Evolutionary conservation across 2,888 invertebrate species (phyloP), one percentile per base, ranked within the genome.

Genomic region (Phyllotreta striolata): DNA sequence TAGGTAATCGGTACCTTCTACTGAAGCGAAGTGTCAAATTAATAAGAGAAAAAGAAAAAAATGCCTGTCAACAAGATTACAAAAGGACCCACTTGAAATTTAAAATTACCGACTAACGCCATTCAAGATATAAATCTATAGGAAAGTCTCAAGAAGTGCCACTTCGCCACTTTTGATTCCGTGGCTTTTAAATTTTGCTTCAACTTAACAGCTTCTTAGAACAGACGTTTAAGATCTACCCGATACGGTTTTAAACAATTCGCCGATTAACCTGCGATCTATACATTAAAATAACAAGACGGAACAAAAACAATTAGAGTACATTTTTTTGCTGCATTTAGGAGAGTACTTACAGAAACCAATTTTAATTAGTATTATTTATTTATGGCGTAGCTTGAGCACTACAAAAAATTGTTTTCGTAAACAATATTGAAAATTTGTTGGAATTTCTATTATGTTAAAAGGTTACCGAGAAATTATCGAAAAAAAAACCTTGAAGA

Each of bases 51-150:
- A 12, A 52, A 13, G 12, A 52, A 51, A 44, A 24, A 49, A 59
- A 13, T 34, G 37, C 14, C 40, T 54, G 56, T 41, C 52, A 56
- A 66, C 72, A 68, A 70, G 69, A 73, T 72, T 72, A 67, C 68
- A 71, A 74, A 73, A 70, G 71, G 72, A 76, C 74, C 59, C 51
- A 51, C 51, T 59, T 51, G 59, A 51, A 13, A 59, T 51, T 74
- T 68, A 72, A 75, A 74, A 74, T 73, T 66, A 70, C 72, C 71
- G 63, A 12, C 68, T 70, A 70, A 71, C 71, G 69, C 70, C 72
- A 71, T 74, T 75, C 72, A 72, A 74, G 76, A 76, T 76, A 73
- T 72, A 67, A 73, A 76, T 76, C 76, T 75, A 69, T 75, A 46
- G 56, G 55, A 49, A 63, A 55, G 56, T 52, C 49, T 58, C 38